Evolutionary conservation across 1,140 invertebrate genomes (phyloP).

Genomic region (Solenopsis fugax): DNA sequence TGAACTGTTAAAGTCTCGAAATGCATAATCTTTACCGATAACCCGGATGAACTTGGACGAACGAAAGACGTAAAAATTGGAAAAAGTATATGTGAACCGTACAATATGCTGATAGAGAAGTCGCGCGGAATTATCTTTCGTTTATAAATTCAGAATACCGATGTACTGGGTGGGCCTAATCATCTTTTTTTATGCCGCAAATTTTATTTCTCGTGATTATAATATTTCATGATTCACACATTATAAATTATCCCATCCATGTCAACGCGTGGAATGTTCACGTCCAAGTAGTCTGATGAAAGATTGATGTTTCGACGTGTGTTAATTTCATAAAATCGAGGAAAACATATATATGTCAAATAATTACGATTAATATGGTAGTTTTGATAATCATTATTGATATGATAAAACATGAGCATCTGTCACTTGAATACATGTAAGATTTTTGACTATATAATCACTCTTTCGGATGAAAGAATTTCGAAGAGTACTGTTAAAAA

Average conservation of each 20-base stretch:
- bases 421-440: neutral
- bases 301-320: neutral
- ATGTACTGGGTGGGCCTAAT: neutral
- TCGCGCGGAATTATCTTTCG: neutral
- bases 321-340: neutral
- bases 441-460: neutral
- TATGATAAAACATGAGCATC: constrained; percentile 6
- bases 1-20: constrained; percentile 53
- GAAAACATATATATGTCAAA: neutral
- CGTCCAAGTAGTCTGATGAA: neutral
- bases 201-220: neutral
- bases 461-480: neutral
- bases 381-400: neutral
- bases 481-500: too few species aligned
- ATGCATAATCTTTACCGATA: constrained; percentile 70
- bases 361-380: neutral
- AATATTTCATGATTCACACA: constrained; percentile 1
- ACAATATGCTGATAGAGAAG: neutral
- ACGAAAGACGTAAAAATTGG: constrained; percentile 58
- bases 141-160: constrained; percentile 10
- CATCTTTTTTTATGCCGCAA: neutral
- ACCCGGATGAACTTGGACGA: constrained; percentile 65
- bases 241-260: neutral
- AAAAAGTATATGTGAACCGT: constrained; percentile 8
- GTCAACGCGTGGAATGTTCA: neutral